Conservation (phyloP, 2,888 invertebrate species). For the Carpatolechia fugitivella region DNA sequence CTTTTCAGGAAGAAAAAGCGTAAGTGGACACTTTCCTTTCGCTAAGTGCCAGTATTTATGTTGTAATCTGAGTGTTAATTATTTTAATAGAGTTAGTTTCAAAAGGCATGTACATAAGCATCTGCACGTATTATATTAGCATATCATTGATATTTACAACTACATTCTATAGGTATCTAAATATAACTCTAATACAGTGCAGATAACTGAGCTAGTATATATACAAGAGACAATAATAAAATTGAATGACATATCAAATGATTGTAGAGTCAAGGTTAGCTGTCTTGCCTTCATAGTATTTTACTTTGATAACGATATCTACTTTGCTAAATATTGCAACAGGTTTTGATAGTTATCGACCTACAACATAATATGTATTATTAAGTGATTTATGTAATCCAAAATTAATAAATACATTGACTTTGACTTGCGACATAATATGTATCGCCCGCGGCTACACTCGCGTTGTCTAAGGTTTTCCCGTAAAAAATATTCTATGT, state of each 20-base stretch:
- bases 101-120: not conserved
- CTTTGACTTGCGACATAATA: too few species aligned
- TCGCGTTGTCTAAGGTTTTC: too few species aligned
- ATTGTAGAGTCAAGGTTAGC: not conserved
- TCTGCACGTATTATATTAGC: not conserved
- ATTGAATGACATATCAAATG: not conserved
- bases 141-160: not conserved
- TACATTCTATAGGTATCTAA: too few species aligned
- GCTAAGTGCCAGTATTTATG: conserved; percentile 1
- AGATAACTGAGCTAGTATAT: not conserved
- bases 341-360: too few species aligned
- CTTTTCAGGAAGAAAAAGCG: conserved; percentile 74
- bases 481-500: too few species aligned
- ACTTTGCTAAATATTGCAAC: too few species aligned
- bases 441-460: too few species aligned
- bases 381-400: too few species aligned
- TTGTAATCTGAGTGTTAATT: conserved; percentile 1
- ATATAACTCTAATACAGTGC: not conserved
- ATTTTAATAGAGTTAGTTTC: not conserved
- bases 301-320: not conserved
- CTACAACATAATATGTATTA: too few species aligned
- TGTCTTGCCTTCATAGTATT: not conserved
- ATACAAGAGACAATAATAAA: not conserved
- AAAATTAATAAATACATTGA: too few species aligned
- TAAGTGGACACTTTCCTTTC: conserved; percentile 42